Conservation (phyloP, 2,113 vertebrate species). For the Galbula dea region DNA sequence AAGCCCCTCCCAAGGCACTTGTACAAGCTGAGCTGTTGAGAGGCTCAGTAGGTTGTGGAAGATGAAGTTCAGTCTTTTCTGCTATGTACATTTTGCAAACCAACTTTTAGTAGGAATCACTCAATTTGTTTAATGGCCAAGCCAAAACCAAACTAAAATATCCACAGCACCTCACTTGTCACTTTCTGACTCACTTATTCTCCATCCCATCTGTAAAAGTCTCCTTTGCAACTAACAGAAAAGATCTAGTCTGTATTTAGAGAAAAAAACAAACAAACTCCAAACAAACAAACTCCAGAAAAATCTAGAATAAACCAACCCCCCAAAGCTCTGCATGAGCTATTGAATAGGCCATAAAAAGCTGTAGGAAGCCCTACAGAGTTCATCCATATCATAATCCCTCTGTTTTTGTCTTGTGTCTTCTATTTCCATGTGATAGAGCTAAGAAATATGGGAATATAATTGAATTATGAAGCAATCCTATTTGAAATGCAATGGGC, state of each 20-base stretch:
- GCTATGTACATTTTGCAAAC: not conserved
- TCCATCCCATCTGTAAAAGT: not conserved
- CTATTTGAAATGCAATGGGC: not conserved
- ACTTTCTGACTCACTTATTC: not conserved
- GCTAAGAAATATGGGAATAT: not conserved
- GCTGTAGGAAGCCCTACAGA: not conserved
- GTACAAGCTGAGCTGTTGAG: not conserved
- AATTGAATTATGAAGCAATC: not conserved
- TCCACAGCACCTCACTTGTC: not conserved
- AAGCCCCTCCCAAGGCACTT: not conserved
- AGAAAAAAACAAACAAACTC: rapidly evolving
- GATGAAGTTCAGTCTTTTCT: not conserved
- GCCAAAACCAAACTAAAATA: not conserved
- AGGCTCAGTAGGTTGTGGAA: not conserved
- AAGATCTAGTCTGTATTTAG: not conserved
- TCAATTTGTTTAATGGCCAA: not conserved
- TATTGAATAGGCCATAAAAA: not conserved
- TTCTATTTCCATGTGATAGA: not conserved
- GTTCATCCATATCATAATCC: not conserved
- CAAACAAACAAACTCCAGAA: not conserved
- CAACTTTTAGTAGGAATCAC: not conserved
- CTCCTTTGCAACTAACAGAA: not conserved
- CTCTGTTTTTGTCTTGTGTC: not conserved
- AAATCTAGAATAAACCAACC: not conserved
- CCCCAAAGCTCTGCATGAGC: not conserved